Evolutionary conservation across 2,113 vertebrate genomes (phyloP), one percentile per base, ranked within the genome.

Genomic region (mouse (Mus musculus)): DNA sequence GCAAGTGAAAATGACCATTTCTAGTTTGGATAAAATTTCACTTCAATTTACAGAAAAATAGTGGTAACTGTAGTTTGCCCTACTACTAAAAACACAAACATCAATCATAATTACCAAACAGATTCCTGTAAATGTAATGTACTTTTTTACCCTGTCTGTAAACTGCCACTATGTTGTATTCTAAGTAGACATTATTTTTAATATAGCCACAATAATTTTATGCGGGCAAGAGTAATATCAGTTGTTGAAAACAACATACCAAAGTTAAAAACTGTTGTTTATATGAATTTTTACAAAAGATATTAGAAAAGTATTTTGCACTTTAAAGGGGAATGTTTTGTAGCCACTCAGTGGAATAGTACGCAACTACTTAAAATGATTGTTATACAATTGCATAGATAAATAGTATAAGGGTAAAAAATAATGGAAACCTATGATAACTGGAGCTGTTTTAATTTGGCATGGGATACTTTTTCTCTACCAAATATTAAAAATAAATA

Each of bases 351-450:
- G 1, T 63, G 67, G 84, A 94, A 75, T 90, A 97, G 5, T 94
- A 91, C 30, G 8, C 9, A 63, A 20, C 30, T 56, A 75, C 89
- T 85, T 88, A 63, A 95, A 84, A 91, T 85, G 52, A 39, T 52
- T 88, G 22, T 56, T 82, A 9, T 3, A 63, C 36, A 96, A 61
- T 1, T 86, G 4, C 26, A 77, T 9, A 86, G 26, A 9, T 89
- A 92, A 95, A 89, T 65, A 69, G 19, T 4, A 54, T 28, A 86
- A 96, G 88, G 1, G 59, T 78, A 73, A 94, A 82, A 72, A 72
- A 93, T 87, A 65, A 93, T 72, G 20, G 2, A 91, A 91, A 71
- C 20, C 82, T 6, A 10, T 56, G 9, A 75, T 75, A 52, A 63
- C 89, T 75, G 5, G 30, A 33, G 2, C 3, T 84, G 65, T 13